A percentile compares a stretch with the other conserved stretches of the same genome.
These are phyloP conservation scores for Rhynchophorus ferrugineus DNA, from an alignment of 1,140 invertebrate genomes.

Conservation along the genomic window DNA sequence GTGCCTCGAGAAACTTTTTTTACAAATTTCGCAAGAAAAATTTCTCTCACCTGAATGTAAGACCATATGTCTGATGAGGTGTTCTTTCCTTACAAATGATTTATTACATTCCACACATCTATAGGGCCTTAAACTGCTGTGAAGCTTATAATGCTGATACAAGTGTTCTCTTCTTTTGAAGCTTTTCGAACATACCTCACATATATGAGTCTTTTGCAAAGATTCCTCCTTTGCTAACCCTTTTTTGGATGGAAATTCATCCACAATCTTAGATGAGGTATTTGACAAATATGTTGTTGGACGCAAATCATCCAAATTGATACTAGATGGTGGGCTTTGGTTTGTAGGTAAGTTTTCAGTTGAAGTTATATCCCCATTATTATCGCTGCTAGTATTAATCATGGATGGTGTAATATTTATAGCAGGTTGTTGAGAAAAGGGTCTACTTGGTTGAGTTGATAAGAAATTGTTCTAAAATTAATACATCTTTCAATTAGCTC, in stretches of 20 bases:
- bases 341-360: background rate
- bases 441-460: background rate
- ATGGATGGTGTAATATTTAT: background rate
- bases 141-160: conserved; percentile 52
- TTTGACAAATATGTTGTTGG: background rate
- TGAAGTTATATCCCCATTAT: conserved; percentile 4
- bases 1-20: conserved; percentile 67
- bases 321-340: conserved; percentile 3
- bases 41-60: conserved; percentile 69
- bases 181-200: conserved; percentile 51
- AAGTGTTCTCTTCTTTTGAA: conserved; percentile 56
- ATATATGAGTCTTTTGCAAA: conserved; percentile 33
- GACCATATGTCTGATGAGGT: conserved; percentile 61
- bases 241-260: too few relatives aligned
- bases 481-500: background rate
- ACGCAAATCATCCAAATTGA: conserved; percentile 13
- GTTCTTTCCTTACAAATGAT: conserved; percentile 64
- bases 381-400: conserved; percentile 1
- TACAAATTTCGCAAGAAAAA: conserved; percentile 68
- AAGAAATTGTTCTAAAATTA: background rate
- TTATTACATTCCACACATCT: conserved; percentile 59
- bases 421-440: background rate
- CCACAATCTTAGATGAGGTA: too few relatives aligned
- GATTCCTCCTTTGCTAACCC: conserved; percentile 16
- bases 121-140: conserved; percentile 63